Base-by-base conservation (phyloP, 1,140 invertebrate species). In the Platyscapa corneri region DNA sequence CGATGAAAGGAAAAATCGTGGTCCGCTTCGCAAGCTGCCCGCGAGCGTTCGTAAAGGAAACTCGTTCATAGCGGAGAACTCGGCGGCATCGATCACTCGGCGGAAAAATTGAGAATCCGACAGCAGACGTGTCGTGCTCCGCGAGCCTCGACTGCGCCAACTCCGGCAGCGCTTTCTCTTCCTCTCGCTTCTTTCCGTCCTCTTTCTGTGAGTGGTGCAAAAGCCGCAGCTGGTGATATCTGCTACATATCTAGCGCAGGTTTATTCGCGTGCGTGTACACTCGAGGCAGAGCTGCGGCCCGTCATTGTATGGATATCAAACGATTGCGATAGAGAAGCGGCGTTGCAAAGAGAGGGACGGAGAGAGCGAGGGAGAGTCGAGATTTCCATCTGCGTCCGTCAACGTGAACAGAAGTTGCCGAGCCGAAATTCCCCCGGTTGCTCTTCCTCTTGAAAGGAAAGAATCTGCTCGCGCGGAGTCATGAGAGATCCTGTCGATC, bases 191-290 rank as follows among this genome's bases (percentile, higher is more conserved):
- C 6, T 14, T 34, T 14, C 14, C 12, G 12, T 34, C 30, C 32
- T 37, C 18, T 70, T 16, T 37, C 0, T 23, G 16, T 70, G 30
- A 37, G 5, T n/a, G 49, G 1, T 6, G n/a, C 76, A 60, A 49
- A 60, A 14, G 30, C 49, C 64, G 56, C 83, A 82, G 1, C 27
- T 46, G 46, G 53, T 23, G 56, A 88, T 90, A 90, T 91, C 89
- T 88, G 88, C 65, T 89, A 89, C 88, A 89, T 89, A 90, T 90
- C 89, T 89, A 88, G 88, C 88, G 88, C 88, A 90, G 89, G 89
- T 88, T 70, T 89, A 89, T 89, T 37, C n/a, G 89, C n/a, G n/a
- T n/a, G n/a, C n/a, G n/a, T n/a, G n/a, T n/a, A n/a, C 86, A 89
- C 89, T 91, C 89, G 90, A 86, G 83, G 88, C 85, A 86, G 85